These are phyloP conservation scores for Neelides folsomi DNA, from an alignment of 2,888 invertebrate species.

Conservation along the genomic window DNA sequence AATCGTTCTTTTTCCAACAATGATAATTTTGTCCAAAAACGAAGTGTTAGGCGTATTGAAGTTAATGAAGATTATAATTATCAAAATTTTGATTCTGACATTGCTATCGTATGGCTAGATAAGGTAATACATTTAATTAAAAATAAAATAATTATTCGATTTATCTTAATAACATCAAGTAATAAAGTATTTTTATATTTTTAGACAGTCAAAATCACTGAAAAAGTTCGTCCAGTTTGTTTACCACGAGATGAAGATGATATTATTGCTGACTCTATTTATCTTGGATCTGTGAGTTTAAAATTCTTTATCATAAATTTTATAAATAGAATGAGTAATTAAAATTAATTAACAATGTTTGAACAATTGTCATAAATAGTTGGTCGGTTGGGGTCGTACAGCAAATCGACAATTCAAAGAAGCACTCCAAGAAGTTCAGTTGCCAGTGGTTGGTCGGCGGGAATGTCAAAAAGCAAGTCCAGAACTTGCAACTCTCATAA, in stretches of 20 bases:
- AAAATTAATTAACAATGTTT: too few species aligned
- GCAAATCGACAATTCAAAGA: slow-evolving; percentile 38
- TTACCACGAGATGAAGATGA: slow-evolving; percentile 15
- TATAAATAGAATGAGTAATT: too few species aligned
- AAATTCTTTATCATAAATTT: background rate
- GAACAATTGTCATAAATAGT: slow-evolving; percentile 7
- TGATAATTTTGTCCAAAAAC: too few species aligned
- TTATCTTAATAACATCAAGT: too few species aligned
- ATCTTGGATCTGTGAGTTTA: slow-evolving; percentile 15
- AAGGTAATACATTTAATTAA: background rate
- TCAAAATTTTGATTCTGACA: too few species aligned
- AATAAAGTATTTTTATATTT: background rate
- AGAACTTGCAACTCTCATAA: slow-evolving; percentile 43
- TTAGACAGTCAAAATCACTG: slow-evolving; percentile 19
- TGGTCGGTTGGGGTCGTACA: slow-evolving; percentile 29
- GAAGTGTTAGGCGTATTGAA: too few species aligned
- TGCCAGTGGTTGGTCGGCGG: slow-evolving; percentile 43
- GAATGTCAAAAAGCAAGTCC: slow-evolving; percentile 43
- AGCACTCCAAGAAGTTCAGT: slow-evolving; percentile 42
- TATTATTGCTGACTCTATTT: slow-evolving; percentile 6
- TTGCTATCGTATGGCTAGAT: too few species aligned
- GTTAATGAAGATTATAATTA: too few species aligned
- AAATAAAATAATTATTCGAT: too few species aligned
- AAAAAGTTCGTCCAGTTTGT: slow-evolving; percentile 23
- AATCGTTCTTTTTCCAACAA: too few species aligned